Conservation (phyloP, 1,140 invertebrate genomes). For the Drosophila suzukii region DNA sequence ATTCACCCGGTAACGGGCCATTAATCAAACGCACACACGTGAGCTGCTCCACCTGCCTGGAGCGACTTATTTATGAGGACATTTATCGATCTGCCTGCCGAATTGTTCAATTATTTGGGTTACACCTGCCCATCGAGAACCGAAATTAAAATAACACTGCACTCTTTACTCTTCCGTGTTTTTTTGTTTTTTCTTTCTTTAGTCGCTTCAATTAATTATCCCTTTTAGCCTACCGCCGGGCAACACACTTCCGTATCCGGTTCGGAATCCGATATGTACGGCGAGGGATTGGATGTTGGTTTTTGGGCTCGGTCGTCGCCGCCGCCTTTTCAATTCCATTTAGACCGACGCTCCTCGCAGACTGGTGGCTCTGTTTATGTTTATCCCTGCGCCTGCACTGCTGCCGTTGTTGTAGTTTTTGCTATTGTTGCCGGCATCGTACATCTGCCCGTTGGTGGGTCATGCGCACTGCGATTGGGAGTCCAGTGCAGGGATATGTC, state of each 20-base stretch:
- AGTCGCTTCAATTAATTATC: slow-evolving; percentile 47
- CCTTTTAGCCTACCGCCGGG: slow-evolving; percentile 25
- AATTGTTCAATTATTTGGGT: slow-evolving; percentile 59
- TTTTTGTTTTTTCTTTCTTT: not conserved
- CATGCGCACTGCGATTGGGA: slow-evolving; percentile 51
- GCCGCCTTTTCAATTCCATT: slow-evolving; percentile 67
- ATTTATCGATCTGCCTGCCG: slow-evolving; percentile 75
- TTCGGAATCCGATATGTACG: slow-evolving; percentile 20
- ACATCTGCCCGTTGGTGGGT: slow-evolving; percentile 48
- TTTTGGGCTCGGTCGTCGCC: slow-evolving; percentile 34
- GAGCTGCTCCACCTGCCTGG: slow-evolving; percentile 34
- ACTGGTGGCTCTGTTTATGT: slow-evolving; percentile 75
- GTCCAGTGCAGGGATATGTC: slow-evolving; percentile 9
- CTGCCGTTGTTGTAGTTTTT: slow-evolving; percentile 37
- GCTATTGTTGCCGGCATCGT: slow-evolving; percentile 72
- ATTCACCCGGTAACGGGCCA: slow-evolving; percentile 18
- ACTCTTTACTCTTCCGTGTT: slow-evolving; percentile 1
- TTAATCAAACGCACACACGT: slow-evolving; percentile 72
- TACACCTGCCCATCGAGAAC: slow-evolving; percentile 11
- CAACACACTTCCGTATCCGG: slow-evolving; percentile 31
- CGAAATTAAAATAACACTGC: slow-evolving; percentile 15
- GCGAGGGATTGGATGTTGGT: slow-evolving; percentile 54
- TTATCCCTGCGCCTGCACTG: slow-evolving; percentile 69
- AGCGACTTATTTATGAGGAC: slow-evolving; percentile 65
- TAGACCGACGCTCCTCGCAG: slow-evolving; percentile 42